Evolutionary conservation across 1,140 invertebrate species (phyloP).

Genomic region (Eupristina koningsbergeri): DNA sequence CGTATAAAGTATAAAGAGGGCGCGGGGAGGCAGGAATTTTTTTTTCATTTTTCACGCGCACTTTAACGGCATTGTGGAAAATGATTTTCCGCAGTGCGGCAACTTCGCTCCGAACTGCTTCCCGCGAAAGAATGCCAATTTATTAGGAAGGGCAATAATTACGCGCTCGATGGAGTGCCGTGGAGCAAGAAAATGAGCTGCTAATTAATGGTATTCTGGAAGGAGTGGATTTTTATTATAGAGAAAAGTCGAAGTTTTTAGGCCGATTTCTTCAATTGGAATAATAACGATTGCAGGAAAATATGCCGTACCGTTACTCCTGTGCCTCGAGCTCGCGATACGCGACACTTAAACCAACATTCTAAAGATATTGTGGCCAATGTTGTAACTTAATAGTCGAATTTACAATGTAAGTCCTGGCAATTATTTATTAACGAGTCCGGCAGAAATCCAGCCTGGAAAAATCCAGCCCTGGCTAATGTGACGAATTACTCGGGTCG

Average conservation of each 20-base stretch:
- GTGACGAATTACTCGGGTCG: neutral
- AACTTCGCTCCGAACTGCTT: slow-evolving; percentile 28
- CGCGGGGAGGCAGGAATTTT: slow-evolving; percentile 12
- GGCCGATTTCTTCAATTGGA: slow-evolving; percentile 5
- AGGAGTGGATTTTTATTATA: slow-evolving; percentile 43
- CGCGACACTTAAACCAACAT: neutral
- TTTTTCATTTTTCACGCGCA: slow-evolving; percentile 6
- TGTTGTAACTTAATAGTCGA: neutral
- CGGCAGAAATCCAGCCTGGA: no score
- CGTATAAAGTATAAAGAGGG: neutral
- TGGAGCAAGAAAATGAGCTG: slow-evolving; percentile 29
- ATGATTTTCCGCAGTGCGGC: slow-evolving; percentile 46
- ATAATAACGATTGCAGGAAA: slow-evolving; percentile 8
- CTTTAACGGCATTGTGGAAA: slow-evolving; percentile 40
- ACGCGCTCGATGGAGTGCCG: slow-evolving; percentile 47
- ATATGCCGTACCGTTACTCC: neutral
- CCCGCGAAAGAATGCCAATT: slow-evolving; percentile 49
- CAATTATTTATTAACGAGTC: no score
- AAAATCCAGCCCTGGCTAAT: no score
- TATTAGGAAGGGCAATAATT: slow-evolving; percentile 52
- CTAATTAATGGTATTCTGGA: slow-evolving; percentile 49
- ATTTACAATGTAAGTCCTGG: no score
- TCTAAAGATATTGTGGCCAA: neutral
- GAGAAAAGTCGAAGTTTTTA: slow-evolving; percentile 15
- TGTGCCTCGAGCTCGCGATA: neutral